These are phyloP conservation scores for pig (Sus scrofa) DNA, from an alignment of 2,113 vertebrate genomes.

Conservation along the genomic window DNA sequence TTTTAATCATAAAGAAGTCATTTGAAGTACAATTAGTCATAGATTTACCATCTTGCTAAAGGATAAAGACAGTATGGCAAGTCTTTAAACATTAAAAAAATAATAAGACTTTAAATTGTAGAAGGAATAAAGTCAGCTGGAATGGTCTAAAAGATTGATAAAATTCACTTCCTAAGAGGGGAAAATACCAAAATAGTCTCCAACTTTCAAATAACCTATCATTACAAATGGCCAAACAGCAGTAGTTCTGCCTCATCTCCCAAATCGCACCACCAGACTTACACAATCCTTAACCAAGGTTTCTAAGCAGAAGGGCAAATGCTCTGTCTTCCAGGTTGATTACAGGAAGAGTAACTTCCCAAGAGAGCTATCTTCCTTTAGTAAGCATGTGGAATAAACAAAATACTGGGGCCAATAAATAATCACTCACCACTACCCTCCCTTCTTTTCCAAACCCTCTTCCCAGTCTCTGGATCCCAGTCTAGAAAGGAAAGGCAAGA, in stretches of 20 bases:
- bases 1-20: neutral
- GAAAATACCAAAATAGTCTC: neutral
- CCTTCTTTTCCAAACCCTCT: neutral
- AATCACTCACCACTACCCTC: neutral
- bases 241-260: neutral
- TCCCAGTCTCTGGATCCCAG: neutral
- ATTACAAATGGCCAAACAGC: neutral
- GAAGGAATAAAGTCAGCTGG: constrained; percentile 38
- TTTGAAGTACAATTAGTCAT: neutral
- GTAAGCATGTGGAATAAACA: neutral
- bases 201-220: neutral
- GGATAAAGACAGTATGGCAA: neutral
- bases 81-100: constrained; percentile 47
- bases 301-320: constrained; percentile 1
- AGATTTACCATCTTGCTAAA: constrained; percentile 22
- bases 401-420: neutral
- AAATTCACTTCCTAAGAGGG: neutral
- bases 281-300: constrained; percentile 2
- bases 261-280: neutral
- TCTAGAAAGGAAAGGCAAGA: neutral
- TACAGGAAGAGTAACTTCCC: neutral
- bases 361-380: constrained; percentile 15
- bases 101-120: neutral
- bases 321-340: constrained; percentile 5
- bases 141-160: neutral